phyloP scores from a whole-genome alignment of 2,113 vertebrate species.

The Bubalus kerabau region DNA sequence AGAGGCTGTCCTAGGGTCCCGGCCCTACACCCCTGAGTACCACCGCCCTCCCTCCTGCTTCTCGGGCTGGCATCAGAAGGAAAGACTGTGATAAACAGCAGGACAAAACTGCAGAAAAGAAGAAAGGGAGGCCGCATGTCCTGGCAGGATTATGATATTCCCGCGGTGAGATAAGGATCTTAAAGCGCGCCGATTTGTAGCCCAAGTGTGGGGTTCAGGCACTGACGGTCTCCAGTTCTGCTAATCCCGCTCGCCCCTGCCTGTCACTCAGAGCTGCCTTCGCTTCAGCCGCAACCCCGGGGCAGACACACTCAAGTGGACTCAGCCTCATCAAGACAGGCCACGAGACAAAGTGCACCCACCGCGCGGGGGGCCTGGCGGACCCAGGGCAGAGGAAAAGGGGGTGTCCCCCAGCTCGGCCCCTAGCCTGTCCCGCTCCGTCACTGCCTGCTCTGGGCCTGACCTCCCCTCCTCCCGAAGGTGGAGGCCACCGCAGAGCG shows the following conservation, averaged over 20 bases:
- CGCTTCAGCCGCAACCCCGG: neutral
- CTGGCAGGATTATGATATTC: neutral
- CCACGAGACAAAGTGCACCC: neutral
- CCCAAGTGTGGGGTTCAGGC: rapidly evolving
- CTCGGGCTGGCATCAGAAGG: rapidly evolving
- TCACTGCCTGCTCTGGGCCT: neutral
- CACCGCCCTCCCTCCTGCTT: rapidly evolving
- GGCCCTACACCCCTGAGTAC: rapidly evolving
- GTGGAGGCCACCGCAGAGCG: rapidly evolving
- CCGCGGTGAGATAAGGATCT: neutral
- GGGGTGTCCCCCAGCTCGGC: rapidly evolving
- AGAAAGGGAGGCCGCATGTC: neutral
- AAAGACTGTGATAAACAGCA: neutral
- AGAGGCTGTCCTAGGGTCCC: rapidly evolving
- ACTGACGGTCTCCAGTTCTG: neutral
- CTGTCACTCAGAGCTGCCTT: neutral
- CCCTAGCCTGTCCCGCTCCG: rapidly evolving
- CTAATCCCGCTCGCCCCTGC: neutral
- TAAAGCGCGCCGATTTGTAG: neutral
- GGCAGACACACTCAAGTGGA: neutral
- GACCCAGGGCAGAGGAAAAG: too few species aligned
- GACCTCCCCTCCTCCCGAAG: neutral
- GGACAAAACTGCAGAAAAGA: neutral
- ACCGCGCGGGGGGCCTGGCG: rapidly evolving
- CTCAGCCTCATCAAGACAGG: neutral